Evolutionary conservation across 1,140 invertebrate genomes (phyloP).

Genomic region (Leptinotarsa texana): DNA sequence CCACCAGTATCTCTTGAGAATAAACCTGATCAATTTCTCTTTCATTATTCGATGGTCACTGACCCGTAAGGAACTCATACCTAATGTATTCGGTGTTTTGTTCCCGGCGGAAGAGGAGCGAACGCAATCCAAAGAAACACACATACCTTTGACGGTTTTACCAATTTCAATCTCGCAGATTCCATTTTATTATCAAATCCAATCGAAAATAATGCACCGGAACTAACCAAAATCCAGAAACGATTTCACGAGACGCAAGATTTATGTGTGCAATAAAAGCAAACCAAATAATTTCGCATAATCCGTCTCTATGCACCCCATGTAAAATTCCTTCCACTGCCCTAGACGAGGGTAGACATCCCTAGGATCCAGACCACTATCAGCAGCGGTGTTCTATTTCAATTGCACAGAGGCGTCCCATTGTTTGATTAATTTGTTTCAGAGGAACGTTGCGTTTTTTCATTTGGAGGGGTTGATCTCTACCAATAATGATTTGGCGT

Average conservation of each 20-base stretch:
- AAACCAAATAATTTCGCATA: constrained; percentile 27
- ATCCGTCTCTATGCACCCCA: constrained; percentile 24
- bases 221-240: constrained; percentile 14
- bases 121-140: too few relatives aligned
- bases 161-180: background rate
- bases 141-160: background rate
- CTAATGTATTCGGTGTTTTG: too few relatives aligned
- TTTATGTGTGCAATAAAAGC: constrained; percentile 23
- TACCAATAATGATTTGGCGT: too few relatives aligned
- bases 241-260: constrained; percentile 12
- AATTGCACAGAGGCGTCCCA: background rate
- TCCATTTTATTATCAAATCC: constrained; percentile 11
- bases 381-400: background rate
- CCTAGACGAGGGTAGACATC: constrained; percentile 19
- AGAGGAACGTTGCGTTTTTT: too few relatives aligned
- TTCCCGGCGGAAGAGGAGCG: too few relatives aligned
- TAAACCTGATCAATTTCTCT: too few relatives aligned
- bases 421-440: background rate
- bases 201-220: constrained; percentile 18
- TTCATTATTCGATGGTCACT: too few relatives aligned
- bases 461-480: too few relatives aligned
- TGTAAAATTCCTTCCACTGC: constrained; percentile 24
- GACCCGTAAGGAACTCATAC: too few relatives aligned
- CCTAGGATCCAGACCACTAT: constrained; percentile 1
- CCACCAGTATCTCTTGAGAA: too few relatives aligned